Percentiles rank a stretch among this genome's conserved stretches.
phyloP scores from a whole-genome alignment of 2,113 vertebrate genomes.

The Bos javanicus region DNA sequence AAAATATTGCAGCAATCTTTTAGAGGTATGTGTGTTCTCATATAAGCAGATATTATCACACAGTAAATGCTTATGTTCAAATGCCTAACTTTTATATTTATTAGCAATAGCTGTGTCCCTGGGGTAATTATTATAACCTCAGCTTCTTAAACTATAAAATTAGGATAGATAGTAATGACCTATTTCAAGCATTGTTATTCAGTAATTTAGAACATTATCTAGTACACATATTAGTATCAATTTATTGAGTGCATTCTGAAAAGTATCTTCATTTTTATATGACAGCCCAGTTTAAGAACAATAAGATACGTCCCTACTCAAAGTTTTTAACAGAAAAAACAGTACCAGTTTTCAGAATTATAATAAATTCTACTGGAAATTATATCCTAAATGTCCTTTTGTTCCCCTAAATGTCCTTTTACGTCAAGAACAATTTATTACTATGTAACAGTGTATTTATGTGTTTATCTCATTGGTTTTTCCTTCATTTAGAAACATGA shows the following conservation, averaged over 20 bases:
- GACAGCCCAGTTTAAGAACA: neutral
- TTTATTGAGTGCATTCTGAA: slow-evolving; percentile 9
- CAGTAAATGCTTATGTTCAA: neutral
- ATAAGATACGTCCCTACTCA: neutral
- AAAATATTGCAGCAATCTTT: neutral
- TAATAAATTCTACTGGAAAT: slow-evolving; percentile 2
- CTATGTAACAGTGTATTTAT: neutral
- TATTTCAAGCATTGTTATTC: neutral
- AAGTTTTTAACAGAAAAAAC: neutral
- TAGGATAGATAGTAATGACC: neutral
- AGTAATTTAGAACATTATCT: neutral
- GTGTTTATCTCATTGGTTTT: neutral
- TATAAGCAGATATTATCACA: neutral
- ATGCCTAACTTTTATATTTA: neutral
- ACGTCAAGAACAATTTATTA: neutral
- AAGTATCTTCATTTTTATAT: neutral
- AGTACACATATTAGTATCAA: neutral
- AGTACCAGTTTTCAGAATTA: neutral
- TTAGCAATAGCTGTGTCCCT: neutral
- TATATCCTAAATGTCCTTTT: slow-evolving; percentile 24
- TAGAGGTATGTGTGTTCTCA: neutral
- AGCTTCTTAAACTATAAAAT: neutral
- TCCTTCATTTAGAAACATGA: neutral
- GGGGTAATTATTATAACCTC: neutral
- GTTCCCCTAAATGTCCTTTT: neutral